Evolutionary conservation across 2,888 invertebrate species (phyloP).

Genomic region (Oscheius sp.): DNA sequence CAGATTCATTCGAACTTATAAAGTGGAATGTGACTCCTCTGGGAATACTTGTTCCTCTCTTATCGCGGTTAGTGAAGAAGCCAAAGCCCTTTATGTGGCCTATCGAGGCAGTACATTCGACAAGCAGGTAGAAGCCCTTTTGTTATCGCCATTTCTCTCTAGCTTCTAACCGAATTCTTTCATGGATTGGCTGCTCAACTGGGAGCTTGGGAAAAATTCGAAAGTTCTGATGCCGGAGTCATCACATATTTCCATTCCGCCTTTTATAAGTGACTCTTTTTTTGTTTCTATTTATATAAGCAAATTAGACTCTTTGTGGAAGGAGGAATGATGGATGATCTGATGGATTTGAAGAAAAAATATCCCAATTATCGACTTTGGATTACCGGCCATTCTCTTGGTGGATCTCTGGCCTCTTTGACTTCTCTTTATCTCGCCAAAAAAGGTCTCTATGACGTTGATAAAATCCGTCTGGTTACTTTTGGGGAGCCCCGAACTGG

Average conservation of each 20-base stretch:
- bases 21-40: constrained; percentile 65
- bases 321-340: constrained; percentile 65
- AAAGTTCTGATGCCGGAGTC: constrained; percentile 61
- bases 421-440: constrained; percentile 67
- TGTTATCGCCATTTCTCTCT: background rate
- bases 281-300: background rate
- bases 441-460: constrained; percentile 55
- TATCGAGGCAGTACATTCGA: constrained; percentile 66
- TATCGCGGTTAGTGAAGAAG: constrained; percentile 64
- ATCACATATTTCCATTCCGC: constrained; percentile 69
- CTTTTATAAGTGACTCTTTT: constrained; percentile 42
- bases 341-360: constrained; percentile 63
- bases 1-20: constrained; percentile 58
- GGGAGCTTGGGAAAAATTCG: constrained; percentile 70
- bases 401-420: constrained; percentile 68
- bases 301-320: constrained; percentile 59
- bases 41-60: constrained; percentile 62
- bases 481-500: constrained; percentile 70
- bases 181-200: constrained; percentile 67
- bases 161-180: constrained; percentile 63
- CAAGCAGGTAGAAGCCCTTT: constrained; percentile 51
- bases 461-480: constrained; percentile 60
- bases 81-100: constrained; percentile 66
- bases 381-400: constrained; percentile 68
- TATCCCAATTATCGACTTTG: constrained; percentile 66